These are phyloP conservation scores for Jaculus jaculus DNA, from an alignment of 2,113 vertebrate species.

Conservation along the genomic window DNA sequence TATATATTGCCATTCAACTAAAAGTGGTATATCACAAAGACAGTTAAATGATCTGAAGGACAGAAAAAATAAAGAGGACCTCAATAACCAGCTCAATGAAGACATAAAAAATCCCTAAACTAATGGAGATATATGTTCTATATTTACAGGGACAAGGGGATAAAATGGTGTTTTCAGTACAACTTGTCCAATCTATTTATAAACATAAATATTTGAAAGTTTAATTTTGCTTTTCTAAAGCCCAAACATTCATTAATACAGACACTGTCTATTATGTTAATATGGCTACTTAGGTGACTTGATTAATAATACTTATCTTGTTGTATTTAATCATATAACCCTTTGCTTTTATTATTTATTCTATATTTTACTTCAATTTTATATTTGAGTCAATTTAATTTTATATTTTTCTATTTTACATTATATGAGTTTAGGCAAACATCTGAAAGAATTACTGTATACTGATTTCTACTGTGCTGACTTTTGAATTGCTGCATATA, in stretches of 20 bases:
- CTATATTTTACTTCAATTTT: not conserved
- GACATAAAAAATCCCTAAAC: no score
- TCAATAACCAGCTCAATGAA: no score
- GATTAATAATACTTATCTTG: not conserved
- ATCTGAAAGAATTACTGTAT: not conserved
- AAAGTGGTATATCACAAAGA: no score
- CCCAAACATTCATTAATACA: not conserved
- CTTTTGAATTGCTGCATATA: not conserved
- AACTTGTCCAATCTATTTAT: not conserved
- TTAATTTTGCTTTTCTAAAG: not conserved
- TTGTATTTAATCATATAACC: not conserved
- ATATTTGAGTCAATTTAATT: not conserved
- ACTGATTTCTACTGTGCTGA: not conserved
- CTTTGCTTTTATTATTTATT: slow-evolving; percentile 3
- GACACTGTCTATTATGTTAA: not conserved
- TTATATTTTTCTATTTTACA: not conserved
- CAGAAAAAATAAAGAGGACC: no score
- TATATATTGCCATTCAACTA: not conserved
- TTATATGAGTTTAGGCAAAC: not conserved
- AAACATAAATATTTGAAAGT: not conserved
- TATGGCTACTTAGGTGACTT: not conserved
- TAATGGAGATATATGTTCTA: not conserved
- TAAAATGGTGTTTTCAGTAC: not conserved
- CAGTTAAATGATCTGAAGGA: no score
- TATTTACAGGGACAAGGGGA: no score